Conservation (phyloP, 1,140 invertebrate species). For the Phymastichus coffea region DNA sequence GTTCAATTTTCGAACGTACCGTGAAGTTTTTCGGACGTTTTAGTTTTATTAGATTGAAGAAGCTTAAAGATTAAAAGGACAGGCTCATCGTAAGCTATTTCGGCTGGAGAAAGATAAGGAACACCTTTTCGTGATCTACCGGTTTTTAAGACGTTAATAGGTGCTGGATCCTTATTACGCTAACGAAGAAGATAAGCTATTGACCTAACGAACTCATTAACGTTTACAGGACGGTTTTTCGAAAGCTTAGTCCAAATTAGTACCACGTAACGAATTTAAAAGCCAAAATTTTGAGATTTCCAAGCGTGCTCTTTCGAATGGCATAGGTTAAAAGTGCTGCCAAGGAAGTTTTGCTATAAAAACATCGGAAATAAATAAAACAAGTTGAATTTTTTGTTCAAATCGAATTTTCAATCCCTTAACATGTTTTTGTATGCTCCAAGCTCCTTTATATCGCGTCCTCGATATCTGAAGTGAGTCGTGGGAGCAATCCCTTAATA, state of each 20-base stretch:
- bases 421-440: too few species aligned
- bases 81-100: background rate
- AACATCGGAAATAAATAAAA: background rate
- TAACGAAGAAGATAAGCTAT: background rate
- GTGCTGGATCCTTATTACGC: background rate
- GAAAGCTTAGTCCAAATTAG: too few species aligned
- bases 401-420: too few species aligned
- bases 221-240: too few species aligned
- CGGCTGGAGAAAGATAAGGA: background rate
- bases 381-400: too few species aligned
- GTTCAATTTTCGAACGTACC: background rate
- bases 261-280: too few species aligned
- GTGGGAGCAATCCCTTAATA: too few species aligned
- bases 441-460: too few species aligned
- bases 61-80: background rate
- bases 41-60: background rate
- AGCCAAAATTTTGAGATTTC: background rate
- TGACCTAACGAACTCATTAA: too few species aligned
- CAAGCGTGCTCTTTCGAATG: too few species aligned
- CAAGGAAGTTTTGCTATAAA: background rate
- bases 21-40: background rate
- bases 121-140: background rate
- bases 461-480: too few species aligned
- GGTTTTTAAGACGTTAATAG: background rate
- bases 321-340: background rate